Conservation (phyloP, 2,113 vertebrate species). For the Crotalus helleri region DNA sequence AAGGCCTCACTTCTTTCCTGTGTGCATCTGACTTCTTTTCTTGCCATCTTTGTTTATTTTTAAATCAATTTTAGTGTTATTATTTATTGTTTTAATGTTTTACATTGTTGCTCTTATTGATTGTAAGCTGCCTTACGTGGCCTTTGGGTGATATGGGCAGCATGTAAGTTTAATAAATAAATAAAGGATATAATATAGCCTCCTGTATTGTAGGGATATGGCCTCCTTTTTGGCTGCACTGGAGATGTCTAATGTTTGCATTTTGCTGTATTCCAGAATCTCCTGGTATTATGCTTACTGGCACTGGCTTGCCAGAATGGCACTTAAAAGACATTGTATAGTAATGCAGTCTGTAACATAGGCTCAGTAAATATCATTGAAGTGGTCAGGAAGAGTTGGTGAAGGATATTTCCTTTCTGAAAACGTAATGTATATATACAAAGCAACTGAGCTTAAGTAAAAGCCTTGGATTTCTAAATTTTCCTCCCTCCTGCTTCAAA, state of each 20-base stretch:
- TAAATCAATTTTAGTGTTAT: background rate
- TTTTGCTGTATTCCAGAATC: background rate
- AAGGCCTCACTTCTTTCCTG: background rate
- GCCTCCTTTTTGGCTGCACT: background rate
- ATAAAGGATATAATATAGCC: background rate
- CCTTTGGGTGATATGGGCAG: background rate
- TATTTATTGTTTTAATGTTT: background rate
- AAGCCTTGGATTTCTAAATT: background rate
- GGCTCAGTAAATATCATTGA: background rate
- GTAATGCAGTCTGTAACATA: background rate
- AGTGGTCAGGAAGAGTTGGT: background rate
- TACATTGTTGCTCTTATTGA: background rate
- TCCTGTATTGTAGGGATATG: background rate
- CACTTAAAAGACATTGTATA: background rate
- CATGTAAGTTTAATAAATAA: background rate
- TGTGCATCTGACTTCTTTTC: background rate
- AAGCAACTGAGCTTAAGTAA: background rate
- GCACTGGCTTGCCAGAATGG: background rate
- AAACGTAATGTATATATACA: background rate
- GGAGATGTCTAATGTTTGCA: background rate
- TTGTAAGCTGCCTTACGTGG: background rate
- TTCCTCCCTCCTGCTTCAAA: background rate
- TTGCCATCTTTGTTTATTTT: background rate
- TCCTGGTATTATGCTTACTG: background rate
- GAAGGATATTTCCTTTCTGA: background rate